Base-by-base conservation (phyloP, 2,797 vertebrate species). In the Falco columbarius region DNA sequence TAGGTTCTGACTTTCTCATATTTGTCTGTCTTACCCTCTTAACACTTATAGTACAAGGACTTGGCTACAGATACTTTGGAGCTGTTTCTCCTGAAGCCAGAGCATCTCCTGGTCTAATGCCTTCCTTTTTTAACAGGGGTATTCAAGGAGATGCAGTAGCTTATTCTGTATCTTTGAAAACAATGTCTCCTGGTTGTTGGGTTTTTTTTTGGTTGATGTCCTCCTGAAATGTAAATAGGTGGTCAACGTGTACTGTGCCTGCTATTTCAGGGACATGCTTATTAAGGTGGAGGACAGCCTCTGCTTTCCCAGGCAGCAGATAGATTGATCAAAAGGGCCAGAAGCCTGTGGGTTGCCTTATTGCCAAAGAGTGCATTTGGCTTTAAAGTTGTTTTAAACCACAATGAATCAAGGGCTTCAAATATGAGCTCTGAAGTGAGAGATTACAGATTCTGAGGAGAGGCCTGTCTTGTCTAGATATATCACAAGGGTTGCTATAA, bases 401-500 rank as follows among this genome's bases (percentile, higher is more conserved):
- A 71, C 77, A 89, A 6, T 67, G 74, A 84, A 89, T 61, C 36
- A 84, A 90, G 38, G 59, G 34, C 83, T 97, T 95, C 63, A 90
- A 67, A 76, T 92, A 61, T 5, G 8, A 77, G 36, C 16, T 94
- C 81, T 89, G 81, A 81, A 95, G 73, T 14, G 26, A 81, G 70
- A 80, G 74, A 84, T 68, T 92, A 93, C 55, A 90, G 83, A 70
- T 92, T 90, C 61, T 68, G 83, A 85, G 88, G 59, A 84, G 42
- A 72, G 51, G 23, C n/a, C 47, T 42, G 32, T 40, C 74, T 92
- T 92, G 42, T 24, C 42, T 47, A 58, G 86, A 65, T 89, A 26
- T 3, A 77, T 72, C 63, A 68, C 2, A 14, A 10, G 12, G 63
- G 22, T 73, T 80, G 44, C 86, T 81, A 38, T 81, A 95, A 95